These are phyloP conservation scores for Temnothorax curvispinosus DNA, from an alignment of 1,140 invertebrate genomes.

Conservation along the genomic window DNA sequence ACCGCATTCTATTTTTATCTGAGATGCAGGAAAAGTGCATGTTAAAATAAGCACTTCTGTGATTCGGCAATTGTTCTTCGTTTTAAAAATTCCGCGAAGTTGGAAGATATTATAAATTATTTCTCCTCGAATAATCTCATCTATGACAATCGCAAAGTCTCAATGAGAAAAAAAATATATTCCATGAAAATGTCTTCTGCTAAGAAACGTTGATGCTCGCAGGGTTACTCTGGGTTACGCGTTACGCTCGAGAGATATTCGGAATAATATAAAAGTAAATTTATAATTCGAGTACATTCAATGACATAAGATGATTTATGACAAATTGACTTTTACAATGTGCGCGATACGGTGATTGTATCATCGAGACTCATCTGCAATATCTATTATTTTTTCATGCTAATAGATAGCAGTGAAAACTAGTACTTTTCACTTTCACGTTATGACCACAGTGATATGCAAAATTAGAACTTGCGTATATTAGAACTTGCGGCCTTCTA, in stretches of 20 bases:
- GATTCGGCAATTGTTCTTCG: neutral
- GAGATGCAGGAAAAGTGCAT: neutral
- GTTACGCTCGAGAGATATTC: neutral
- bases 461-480: neutral
- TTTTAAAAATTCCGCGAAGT: neutral
- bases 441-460: neutral
- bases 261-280: neutral
- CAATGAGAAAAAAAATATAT: conserved; percentile 3
- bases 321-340: neutral
- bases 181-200: neutral
- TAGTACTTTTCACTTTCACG: neutral
- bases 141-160: neutral
- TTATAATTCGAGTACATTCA: neutral
- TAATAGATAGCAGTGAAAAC: neutral
- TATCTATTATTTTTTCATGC: neutral
- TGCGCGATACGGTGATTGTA: neutral
- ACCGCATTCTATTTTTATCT: neutral
- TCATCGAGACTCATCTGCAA: neutral
- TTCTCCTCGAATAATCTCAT: neutral
- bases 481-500: neutral
- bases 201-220: neutral
- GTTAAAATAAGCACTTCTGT: neutral
- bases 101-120: neutral
- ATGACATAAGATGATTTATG: neutral
- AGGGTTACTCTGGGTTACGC: no score